phyloP scores from a whole-genome alignment of 2,797 vertebrate genomes.

The Glyptemys insculpta region DNA sequence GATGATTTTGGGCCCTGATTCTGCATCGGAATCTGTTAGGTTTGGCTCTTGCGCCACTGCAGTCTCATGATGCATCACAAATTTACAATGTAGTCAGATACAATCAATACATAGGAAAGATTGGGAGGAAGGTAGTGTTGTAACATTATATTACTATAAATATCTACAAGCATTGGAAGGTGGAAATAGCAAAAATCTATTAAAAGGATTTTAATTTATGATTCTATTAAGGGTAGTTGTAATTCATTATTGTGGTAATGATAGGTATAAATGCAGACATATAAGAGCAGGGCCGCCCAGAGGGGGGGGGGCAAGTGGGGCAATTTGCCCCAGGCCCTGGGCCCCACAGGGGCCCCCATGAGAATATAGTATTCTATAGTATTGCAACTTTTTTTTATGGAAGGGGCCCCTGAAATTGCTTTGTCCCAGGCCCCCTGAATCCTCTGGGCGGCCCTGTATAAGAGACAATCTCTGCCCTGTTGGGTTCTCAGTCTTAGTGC shows the following conservation, averaged over 20 bases:
- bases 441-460: too few relatives aligned
- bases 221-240: too few relatives aligned
- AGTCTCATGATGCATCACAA: background rate
- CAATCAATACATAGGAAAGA: background rate
- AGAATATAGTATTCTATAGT: too few relatives aligned
- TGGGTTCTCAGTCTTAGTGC: background rate
- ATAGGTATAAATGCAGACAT: too few relatives aligned
- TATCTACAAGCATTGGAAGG: background rate
- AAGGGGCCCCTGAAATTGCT: too few relatives aligned
- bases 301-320: too few relatives aligned
- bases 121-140: background rate
- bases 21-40: background rate
- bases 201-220: background rate
- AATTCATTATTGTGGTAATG: too few relatives aligned
- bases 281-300: too few relatives aligned
- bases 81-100: background rate
- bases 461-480: background rate
- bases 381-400: too few relatives aligned
- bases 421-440: too few relatives aligned
- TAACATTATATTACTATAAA: background rate
- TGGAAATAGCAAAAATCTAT: conserved; percentile 1
- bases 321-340: too few relatives aligned
- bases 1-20: background rate
- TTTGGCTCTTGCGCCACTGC: accelerated
- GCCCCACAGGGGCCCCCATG: too few relatives aligned